Evolutionary conservation across 2,113 vertebrate species (phyloP).

Genomic region (Paradisaea rubra): DNA sequence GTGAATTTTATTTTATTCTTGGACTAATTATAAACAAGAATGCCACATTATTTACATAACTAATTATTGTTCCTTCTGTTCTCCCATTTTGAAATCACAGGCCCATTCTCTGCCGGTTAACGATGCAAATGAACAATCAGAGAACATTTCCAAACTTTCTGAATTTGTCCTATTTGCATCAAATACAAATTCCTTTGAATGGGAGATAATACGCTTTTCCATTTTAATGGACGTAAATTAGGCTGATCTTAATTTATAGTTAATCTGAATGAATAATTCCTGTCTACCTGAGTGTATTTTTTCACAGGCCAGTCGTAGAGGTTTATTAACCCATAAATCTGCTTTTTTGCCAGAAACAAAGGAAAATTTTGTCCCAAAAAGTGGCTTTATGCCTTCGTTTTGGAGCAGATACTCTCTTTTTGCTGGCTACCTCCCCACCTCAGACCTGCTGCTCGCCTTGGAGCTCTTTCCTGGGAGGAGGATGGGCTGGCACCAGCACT

Average conservation of each 20-base stretch:
- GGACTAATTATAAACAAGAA: slow-evolving; percentile 99
- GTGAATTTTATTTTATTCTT: slow-evolving; percentile 85
- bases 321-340: slow-evolving; percentile 77
- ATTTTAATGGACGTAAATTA: slow-evolving; percentile 82
- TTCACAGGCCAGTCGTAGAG: slow-evolving; percentile 64
- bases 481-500: accelerated
- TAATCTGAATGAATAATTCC: slow-evolving; percentile 80
- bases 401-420: accelerated
- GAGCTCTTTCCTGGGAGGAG: neutral
- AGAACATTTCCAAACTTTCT: slow-evolving; percentile 77
- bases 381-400: neutral
- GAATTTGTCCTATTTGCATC: slow-evolving; percentile 79
- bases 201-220: slow-evolving; percentile 75
- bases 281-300: slow-evolving; percentile 76
- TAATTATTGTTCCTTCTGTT: slow-evolving; percentile 99
- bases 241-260: slow-evolving; percentile 81
- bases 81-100: slow-evolving; percentile 73
- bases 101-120: slow-evolving; percentile 69
- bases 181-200: slow-evolving; percentile 78
- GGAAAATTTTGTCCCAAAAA: neutral
- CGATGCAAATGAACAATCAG: slow-evolving; percentile 76
- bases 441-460: neutral
- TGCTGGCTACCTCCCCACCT: accelerated
- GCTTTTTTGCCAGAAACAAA: slow-evolving; percentile 10
- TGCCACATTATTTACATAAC: slow-evolving; percentile 99